Percentiles rank a stretch among this genome's conserved stretches.
These are phyloP conservation scores for Caenorhabditis angaria DNA, from an alignment of 2,888 invertebrate species.

Conservation along the genomic window DNA sequence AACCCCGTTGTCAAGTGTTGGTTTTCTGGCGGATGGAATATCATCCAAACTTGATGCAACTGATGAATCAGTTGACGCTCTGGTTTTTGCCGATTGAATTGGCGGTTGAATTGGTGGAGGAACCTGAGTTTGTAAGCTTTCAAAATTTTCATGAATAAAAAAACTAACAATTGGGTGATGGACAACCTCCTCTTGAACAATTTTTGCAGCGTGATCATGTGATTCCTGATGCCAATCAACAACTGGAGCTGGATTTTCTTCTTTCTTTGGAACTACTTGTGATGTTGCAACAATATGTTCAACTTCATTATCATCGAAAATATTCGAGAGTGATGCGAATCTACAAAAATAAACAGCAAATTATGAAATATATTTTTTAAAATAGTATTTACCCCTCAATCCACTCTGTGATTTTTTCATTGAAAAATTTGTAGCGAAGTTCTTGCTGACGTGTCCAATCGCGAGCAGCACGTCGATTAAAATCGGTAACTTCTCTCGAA, in stretches of 20 bases:
- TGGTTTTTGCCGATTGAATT: slow-evolving; percentile 14
- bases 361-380: neutral
- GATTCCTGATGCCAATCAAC: slow-evolving; percentile 30
- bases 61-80: slow-evolving; percentile 21
- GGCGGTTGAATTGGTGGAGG: neutral
- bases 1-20: neutral
- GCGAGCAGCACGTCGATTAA: slow-evolving; percentile 40
- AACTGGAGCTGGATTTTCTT: neutral
- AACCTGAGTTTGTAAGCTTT: too few relatives aligned
- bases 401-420: slow-evolving; percentile 53
- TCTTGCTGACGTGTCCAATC: slow-evolving; percentile 52
- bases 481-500: slow-evolving; percentile 34
- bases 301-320: slow-evolving; percentile 12
- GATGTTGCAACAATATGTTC: neutral
- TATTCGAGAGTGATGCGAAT: neutral
- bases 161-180: neutral
- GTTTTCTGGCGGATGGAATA: slow-evolving; percentile 19
- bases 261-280: neutral
- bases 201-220: slow-evolving; percentile 17
- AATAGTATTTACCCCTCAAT: slow-evolving; percentile 43
- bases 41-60: slow-evolving; percentile 30
- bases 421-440: slow-evolving; percentile 57
- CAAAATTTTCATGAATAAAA: slow-evolving; percentile 12
- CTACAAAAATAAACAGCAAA: neutral
- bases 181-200: slow-evolving; percentile 7